These are phyloP conservation scores for Eledone cirrhosa DNA, from an alignment of 2,888 invertebrate species.

Conservation along the genomic window DNA sequence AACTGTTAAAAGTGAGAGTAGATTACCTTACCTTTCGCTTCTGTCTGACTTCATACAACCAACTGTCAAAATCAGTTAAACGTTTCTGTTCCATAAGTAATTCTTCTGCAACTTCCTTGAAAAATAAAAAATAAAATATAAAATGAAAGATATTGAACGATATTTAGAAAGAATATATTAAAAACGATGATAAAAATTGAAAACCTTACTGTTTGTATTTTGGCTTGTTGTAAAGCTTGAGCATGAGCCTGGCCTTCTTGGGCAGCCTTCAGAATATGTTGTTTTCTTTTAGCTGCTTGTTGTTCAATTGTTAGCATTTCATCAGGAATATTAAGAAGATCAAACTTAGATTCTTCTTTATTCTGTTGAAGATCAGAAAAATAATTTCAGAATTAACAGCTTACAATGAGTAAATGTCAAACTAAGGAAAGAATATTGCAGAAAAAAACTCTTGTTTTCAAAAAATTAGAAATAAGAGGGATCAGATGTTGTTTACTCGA, in stretches of 20 bases:
- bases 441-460: too few relatives aligned
- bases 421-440: too few relatives aligned
- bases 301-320: slow-evolving; percentile 58
- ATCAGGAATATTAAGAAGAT: slow-evolving; percentile 59
- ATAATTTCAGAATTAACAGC: too few relatives aligned
- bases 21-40: slow-evolving; percentile 71
- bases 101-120: slow-evolving; percentile 55
- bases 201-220: slow-evolving; percentile 51
- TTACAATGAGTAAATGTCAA: too few relatives aligned
- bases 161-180: too few relatives aligned
- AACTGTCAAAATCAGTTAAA: slow-evolving; percentile 66
- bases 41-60: slow-evolving; percentile 71
- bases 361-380: slow-evolving; percentile 6
- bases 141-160: too few relatives aligned
- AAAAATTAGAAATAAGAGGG: too few relatives aligned
- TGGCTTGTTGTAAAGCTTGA: slow-evolving; percentile 54
- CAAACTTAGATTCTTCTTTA: slow-evolving; percentile 48
- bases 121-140: background rate
- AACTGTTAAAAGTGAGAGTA: background rate
- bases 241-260: slow-evolving; percentile 53
- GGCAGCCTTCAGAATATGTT: slow-evolving; percentile 58
- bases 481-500: too few relatives aligned
- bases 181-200: too few relatives aligned
- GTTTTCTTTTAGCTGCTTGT: slow-evolving; percentile 70
- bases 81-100: slow-evolving; percentile 51